These are phyloP conservation scores for Drosophila erecta DNA, from an alignment of 1,140 invertebrate species.

Conservation along the genomic window DNA sequence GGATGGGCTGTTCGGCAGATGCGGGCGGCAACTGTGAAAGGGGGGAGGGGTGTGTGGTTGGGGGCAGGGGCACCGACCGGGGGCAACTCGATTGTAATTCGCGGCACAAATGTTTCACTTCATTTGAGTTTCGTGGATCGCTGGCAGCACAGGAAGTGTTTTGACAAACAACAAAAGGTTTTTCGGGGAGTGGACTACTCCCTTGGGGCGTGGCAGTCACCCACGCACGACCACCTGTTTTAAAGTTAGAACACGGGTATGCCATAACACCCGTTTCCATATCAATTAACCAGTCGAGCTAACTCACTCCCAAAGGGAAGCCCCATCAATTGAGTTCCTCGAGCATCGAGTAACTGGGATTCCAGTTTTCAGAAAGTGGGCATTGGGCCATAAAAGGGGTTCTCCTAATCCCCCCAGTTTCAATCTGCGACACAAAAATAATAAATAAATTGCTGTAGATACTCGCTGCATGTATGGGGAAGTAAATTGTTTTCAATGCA, in stretches of 20 bases:
- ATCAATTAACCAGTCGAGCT: conserved; percentile 46
- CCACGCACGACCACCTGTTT: conserved; percentile 57
- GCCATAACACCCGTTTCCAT: conserved; percentile 24
- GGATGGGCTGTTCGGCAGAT: conserved; percentile 48
- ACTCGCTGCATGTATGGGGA: conserved; percentile 57
- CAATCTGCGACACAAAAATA: conserved; percentile 59
- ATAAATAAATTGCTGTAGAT: conserved; percentile 81
- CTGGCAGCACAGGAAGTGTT: conserved; percentile 69
- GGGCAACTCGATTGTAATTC: conserved; percentile 70
- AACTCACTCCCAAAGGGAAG: conserved; percentile 1
- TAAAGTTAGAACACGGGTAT: conserved; percentile 12
- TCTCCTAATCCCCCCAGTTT: conserved; percentile 30
- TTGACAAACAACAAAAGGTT: conserved; percentile 52
- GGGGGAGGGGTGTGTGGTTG: conserved; percentile 4
- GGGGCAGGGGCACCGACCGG: conserved; percentile 9
- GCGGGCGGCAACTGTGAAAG: conserved; percentile 42
- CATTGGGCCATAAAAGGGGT: conserved; percentile 21
- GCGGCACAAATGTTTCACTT: conserved; percentile 81
- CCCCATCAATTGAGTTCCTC: conserved; percentile 28
- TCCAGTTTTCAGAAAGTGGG: neutral
- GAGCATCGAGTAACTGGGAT: conserved; percentile 17
- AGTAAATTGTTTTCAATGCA: conserved; percentile 82
- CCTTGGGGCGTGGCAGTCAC: conserved; percentile 18
- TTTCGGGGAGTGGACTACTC: conserved; percentile 50
- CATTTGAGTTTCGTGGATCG: conserved; percentile 75